Conservation (phyloP, 2,797 vertebrate genomes). For the Aldrovandia affinis region DNA sequence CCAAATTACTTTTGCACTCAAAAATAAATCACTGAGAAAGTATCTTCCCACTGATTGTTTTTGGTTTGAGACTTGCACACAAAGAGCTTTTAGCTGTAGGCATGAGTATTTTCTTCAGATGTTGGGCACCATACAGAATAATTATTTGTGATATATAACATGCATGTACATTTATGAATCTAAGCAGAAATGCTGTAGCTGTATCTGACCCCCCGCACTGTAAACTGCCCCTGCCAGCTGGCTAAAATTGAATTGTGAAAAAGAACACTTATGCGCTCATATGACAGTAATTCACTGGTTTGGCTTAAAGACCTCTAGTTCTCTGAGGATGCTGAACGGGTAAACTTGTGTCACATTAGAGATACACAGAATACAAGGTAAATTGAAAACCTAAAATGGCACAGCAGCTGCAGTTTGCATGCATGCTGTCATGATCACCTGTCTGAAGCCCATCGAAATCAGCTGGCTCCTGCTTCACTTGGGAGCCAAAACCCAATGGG, state of each 20-base stretch:
- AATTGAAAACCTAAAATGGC: constrained; percentile 31
- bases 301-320: not conserved
- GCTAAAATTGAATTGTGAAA: not conserved
- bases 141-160: not conserved
- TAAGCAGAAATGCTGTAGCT: not conserved
- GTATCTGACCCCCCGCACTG: too few species aligned
- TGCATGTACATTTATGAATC: too few species aligned
- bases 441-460: constrained; percentile 14
- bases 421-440: constrained; percentile 15
- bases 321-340: not conserved
- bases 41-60: not conserved
- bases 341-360: not conserved
- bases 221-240: too few species aligned
- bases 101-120: not conserved
- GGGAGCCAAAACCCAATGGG: not conserved
- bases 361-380: constrained; percentile 19
- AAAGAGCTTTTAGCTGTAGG: not conserved
- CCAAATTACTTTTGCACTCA: not conserved
- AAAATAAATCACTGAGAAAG: not conserved
- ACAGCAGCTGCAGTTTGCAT: constrained; percentile 2
- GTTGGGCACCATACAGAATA: not conserved
- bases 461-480: constrained; percentile 16
- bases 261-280: not conserved
- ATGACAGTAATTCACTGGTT: not conserved
- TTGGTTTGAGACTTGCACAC: not conserved